Evolutionary conservation across 2,888 invertebrate genomes (phyloP).

Genomic region (Tortricodes alternella): DNA sequence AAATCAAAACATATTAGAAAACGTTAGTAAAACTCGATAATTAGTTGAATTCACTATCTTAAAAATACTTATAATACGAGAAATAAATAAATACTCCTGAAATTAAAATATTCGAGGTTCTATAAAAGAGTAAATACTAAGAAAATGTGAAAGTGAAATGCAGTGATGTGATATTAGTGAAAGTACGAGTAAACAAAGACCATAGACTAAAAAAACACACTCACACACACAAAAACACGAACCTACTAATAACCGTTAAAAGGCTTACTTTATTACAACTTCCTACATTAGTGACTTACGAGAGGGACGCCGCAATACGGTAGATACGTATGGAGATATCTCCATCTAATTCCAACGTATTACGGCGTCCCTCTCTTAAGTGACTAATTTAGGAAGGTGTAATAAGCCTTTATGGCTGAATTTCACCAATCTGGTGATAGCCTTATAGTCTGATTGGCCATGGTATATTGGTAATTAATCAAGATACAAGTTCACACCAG

Average conservation of each 20-base stretch:
- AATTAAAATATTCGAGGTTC: background rate
- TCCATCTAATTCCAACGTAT: too few species aligned
- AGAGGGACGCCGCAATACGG: too few species aligned
- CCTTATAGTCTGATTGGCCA: too few species aligned
- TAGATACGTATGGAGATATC: too few species aligned
- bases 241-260: background rate
- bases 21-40: background rate
- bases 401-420: too few species aligned
- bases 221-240: slow-evolving; percentile 11
- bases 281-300: too few species aligned
- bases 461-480: too few species aligned
- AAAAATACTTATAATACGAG: slow-evolving; percentile 25
- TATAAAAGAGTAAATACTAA: background rate
- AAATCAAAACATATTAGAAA: slow-evolving; percentile 31
- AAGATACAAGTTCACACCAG: too few species aligned
- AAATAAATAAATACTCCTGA: slow-evolving; percentile 22
- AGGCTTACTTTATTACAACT: too few species aligned
- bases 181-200: slow-evolving; percentile 31
- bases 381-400: too few species aligned
- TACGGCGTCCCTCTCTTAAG: too few species aligned
- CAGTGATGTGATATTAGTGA: slow-evolving; percentile 15
- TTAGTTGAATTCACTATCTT: slow-evolving; percentile 25
- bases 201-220: slow-evolving; percentile 16
- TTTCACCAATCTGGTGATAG: too few species aligned
- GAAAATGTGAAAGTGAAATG: background rate